These are phyloP conservation scores for Epicauta chinensis DNA, from an alignment of 1,140 invertebrate genomes.

Conservation along the genomic window DNA sequence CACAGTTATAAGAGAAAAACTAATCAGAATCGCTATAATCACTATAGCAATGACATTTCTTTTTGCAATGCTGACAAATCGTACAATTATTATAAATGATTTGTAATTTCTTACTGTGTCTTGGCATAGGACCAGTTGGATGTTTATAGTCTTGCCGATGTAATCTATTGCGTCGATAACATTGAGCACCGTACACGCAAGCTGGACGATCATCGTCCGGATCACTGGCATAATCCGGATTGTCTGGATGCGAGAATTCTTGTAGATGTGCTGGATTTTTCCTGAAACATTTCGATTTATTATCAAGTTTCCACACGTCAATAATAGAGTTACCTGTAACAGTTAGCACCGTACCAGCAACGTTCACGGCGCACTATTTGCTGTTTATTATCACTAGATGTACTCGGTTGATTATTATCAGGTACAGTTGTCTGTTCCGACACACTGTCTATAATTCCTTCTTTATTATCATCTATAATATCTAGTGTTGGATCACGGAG, in stretches of 20 bases:
- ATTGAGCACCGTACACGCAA: slow-evolving; percentile 47
- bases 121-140: slow-evolving; percentile 17
- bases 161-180: slow-evolving; percentile 48
- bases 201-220: slow-evolving; percentile 44
- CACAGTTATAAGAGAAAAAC: no score
- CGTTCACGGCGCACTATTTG: slow-evolving; percentile 24
- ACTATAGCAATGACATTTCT: neutral
- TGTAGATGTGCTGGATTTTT: slow-evolving; percentile 42
- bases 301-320: neutral
- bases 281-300: slow-evolving; percentile 30
- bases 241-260: slow-evolving; percentile 45
- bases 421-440: neutral
- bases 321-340: slow-evolving; percentile 39
- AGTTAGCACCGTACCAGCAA: slow-evolving; percentile 40
- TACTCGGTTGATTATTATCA: neutral
- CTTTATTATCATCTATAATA: neutral
- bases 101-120: slow-evolving; percentile 1
- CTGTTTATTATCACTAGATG: neutral
- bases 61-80: slow-evolving; percentile 4
- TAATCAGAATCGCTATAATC: slow-evolving; percentile 4
- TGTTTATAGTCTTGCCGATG: slow-evolving; percentile 48
- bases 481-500: neutral
- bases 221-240: slow-evolving; percentile 46
- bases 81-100: slow-evolving; percentile 1
- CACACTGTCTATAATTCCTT: neutral